Percentiles rank a stretch among this genome's conserved stretches.
Conservation (phyloP, 2,113 vertebrate genomes). For the Ia io region DNA sequence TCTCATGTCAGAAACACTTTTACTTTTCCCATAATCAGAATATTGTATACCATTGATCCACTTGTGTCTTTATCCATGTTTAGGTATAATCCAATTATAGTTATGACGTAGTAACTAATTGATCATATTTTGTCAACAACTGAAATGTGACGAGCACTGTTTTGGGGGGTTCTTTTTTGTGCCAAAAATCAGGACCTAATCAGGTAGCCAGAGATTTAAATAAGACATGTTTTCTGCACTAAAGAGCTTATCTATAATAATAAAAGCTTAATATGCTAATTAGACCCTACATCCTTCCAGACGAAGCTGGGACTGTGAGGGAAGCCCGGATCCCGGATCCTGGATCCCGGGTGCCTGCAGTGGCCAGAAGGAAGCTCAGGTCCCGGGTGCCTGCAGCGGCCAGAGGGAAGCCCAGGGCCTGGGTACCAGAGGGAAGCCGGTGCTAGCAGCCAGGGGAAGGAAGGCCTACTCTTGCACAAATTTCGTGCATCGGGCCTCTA, state of each 20-base stretch:
- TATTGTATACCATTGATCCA: background rate
- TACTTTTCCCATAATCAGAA: background rate
- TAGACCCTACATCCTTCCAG: too few relatives aligned
- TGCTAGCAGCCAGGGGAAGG: too few relatives aligned
- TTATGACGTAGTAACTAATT: constrained; percentile 5
- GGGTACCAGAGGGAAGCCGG: too few relatives aligned
- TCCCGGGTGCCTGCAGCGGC: too few relatives aligned
- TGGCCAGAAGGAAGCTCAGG: too few relatives aligned
- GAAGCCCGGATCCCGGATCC: too few relatives aligned
- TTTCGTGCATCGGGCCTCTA: too few relatives aligned
- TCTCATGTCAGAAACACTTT: background rate
- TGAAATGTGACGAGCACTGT: background rate
- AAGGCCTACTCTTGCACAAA: too few relatives aligned
- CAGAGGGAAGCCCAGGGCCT: too few relatives aligned
- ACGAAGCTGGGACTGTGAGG: too few relatives aligned
- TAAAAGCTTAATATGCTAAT: too few relatives aligned
- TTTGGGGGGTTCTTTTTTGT: background rate
- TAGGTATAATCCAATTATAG: background rate
- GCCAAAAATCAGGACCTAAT: background rate
- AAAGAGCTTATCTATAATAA: background rate
- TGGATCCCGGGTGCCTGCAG: too few relatives aligned
- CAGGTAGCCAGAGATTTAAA: background rate
- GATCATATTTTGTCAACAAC: background rate
- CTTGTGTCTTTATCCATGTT: constrained; percentile 7
- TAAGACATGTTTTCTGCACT: background rate